A percentile compares a stretch with the other conserved stretches of the same genome.
Conservation (phyloP, 2,113 vertebrate genomes). For the Cettia cetti region DNA sequence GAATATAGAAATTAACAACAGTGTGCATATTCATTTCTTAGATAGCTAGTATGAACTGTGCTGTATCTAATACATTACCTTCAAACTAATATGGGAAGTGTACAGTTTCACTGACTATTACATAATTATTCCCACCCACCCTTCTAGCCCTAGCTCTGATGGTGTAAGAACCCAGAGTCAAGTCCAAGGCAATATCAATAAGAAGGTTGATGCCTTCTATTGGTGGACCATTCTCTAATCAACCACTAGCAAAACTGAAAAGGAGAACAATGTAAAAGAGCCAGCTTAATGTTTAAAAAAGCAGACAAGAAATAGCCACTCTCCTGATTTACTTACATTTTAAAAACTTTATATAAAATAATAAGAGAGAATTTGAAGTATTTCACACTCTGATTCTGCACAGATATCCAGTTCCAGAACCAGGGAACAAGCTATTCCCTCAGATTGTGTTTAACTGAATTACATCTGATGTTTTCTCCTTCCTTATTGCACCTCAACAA, state of each 20-base stretch:
- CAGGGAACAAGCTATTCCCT: not conserved
- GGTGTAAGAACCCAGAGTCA: not conserved
- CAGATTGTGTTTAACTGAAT: not conserved
- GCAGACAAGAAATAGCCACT: not conserved
- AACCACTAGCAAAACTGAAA: not conserved
- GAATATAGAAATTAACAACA: not conserved
- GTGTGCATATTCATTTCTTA: not conserved
- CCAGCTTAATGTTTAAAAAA: not conserved
- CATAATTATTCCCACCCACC: not conserved
- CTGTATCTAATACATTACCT: not conserved
- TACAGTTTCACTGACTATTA: not conserved
- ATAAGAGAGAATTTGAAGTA: not conserved
- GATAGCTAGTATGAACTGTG: not conserved
- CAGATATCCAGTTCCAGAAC: not conserved
- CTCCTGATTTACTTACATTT: not conserved
- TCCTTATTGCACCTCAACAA: not conserved
- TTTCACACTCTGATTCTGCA: not conserved
- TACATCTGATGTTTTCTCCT: not conserved
- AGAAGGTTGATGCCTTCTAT: not conserved
- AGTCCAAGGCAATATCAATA: not conserved
- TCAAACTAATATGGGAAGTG: not conserved
- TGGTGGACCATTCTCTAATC: not conserved
- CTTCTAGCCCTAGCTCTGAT: not conserved
- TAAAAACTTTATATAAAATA: not conserved
- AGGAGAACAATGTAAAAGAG: not conserved